Percentiles rank a stretch among this genome's conserved stretches.
phyloP scores from a whole-genome alignment of 2,797 vertebrate species.

The Synanceia verrucosa region DNA sequence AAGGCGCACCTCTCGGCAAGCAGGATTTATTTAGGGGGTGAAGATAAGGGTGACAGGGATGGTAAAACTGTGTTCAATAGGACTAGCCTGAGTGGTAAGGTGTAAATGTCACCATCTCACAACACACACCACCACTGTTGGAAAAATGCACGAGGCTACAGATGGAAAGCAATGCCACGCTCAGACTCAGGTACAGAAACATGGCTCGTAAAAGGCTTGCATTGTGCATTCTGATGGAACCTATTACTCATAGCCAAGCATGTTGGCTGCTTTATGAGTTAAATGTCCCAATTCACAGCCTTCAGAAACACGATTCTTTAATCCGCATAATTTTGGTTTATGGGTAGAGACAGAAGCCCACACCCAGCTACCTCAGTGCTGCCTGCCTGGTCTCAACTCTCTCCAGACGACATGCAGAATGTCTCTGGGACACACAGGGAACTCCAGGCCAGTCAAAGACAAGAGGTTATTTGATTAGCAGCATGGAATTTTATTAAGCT shows the following conservation, averaged over 20 bases:
- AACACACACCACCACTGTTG: constrained; percentile 37
- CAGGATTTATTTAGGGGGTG: constrained; percentile 70
- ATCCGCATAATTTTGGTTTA: constrained; percentile 84
- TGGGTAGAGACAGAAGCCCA: constrained; percentile 78
- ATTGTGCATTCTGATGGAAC: constrained; percentile 75
- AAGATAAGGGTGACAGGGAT: constrained; percentile 71
- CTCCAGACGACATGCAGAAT: constrained; percentile 69
- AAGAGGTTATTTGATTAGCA: constrained; percentile 89
- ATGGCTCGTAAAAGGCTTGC: constrained; percentile 59
- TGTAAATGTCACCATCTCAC: constrained; percentile 56
- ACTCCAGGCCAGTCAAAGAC: constrained; percentile 80
- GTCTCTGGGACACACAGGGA: constrained; percentile 72
- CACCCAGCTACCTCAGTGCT: constrained; percentile 81
- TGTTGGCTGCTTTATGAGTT: constrained; percentile 73
- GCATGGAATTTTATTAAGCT: constrained; percentile 86
- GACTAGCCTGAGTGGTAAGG: constrained; percentile 41
- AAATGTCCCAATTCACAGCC: constrained; percentile 76
- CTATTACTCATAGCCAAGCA: constrained; percentile 74
- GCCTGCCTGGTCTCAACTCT: constrained; percentile 70
- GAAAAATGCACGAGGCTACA: constrained; percentile 28
- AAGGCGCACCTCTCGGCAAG: constrained; percentile 64
- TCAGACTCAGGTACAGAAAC: constrained; percentile 62
- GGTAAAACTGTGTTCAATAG: constrained; percentile 48
- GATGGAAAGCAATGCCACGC: constrained; percentile 28
- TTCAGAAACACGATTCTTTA: constrained; percentile 79